Conservation (phyloP, 2,888 invertebrate genomes). For the Rotaria magnacalcarata region DNA sequence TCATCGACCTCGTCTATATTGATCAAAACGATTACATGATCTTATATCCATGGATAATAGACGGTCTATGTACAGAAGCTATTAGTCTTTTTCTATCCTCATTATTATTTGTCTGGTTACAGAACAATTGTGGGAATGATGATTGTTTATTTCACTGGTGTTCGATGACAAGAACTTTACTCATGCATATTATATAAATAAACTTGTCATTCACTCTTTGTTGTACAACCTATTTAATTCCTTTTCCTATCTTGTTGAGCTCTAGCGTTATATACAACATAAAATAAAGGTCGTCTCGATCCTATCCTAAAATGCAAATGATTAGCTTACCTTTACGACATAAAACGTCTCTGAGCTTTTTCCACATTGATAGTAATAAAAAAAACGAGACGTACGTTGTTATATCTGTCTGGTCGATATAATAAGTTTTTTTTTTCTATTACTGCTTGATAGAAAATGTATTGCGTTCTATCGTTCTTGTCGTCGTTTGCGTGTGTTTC, state of each 20-base stretch:
- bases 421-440: neutral
- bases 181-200: neutral
- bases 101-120: neutral
- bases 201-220: neutral
- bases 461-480: slow-evolving; percentile 29
- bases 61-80: neutral
- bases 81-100: neutral
- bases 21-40: neutral
- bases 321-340: slow-evolving; percentile 2
- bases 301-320: neutral
- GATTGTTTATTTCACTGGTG: neutral
- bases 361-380: slow-evolving; percentile 14
- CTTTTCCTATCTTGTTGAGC: neutral
- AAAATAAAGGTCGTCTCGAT: neutral
- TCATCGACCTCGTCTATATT: neutral
- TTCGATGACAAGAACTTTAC: neutral
- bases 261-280: neutral
- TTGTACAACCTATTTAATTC: neutral
- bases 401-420: neutral
- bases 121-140: neutral
- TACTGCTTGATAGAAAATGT: neutral
- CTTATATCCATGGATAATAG: neutral
- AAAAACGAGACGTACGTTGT: neutral
- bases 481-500: slow-evolving; percentile 24
- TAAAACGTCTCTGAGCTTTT: neutral